Evolutionary conservation across 2,888 invertebrate species (phyloP).

Genomic region (Microctonus brassicae): DNA sequence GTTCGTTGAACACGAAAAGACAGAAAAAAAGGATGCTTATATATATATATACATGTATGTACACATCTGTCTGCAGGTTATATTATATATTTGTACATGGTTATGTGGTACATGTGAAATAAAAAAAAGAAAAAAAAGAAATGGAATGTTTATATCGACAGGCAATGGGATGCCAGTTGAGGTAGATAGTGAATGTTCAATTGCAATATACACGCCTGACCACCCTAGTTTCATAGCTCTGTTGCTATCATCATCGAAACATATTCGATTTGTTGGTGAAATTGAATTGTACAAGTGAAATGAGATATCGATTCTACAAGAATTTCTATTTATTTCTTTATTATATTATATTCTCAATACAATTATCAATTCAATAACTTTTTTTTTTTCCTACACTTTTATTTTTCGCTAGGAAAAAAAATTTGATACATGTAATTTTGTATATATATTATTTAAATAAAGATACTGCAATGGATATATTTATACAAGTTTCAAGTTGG

Average conservation of each 20-base stretch:
- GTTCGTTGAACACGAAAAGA: not conserved
- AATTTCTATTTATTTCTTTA: conserved; percentile 24
- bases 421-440: too few species aligned
- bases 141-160: conserved; percentile 36
- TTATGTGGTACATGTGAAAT: not conserved
- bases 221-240: conserved; percentile 34
- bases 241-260: conserved; percentile 32
- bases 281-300: conserved; percentile 17
- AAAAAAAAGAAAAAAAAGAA: conserved; percentile 10
- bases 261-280: conserved; percentile 29
- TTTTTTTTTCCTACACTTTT: too few species aligned
- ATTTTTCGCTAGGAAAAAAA: too few species aligned
- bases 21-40: not conserved
- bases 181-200: conserved; percentile 17
- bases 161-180: conserved; percentile 22
- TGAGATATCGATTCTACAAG: conserved; percentile 25
- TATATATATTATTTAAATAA: too few species aligned
- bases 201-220: conserved; percentile 13
- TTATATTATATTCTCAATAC: not conserved
- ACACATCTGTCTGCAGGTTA: too few species aligned
- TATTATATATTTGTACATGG: not conserved
- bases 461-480: too few species aligned
- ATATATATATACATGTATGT: too few species aligned
- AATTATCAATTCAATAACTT: too few species aligned
- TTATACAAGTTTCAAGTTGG: not conserved